Evolutionary conservation across 2,113 vertebrate genomes (phyloP).

Genomic region (Tragelaphus strepsiceros): DNA sequence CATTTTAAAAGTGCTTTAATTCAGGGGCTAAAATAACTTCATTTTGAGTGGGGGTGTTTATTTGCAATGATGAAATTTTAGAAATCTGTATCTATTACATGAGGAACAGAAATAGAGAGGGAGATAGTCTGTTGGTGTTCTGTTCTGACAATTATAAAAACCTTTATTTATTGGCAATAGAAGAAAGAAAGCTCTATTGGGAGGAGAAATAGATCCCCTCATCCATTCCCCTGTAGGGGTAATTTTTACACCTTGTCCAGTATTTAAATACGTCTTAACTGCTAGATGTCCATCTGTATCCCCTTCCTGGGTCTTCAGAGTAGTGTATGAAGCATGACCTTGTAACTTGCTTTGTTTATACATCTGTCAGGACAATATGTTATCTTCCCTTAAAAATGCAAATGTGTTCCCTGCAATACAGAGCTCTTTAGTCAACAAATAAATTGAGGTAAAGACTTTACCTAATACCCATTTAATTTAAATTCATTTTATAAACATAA

Average conservation of each 20-base stretch:
- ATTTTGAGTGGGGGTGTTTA: constrained; percentile 18
- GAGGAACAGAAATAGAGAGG: constrained; percentile 69
- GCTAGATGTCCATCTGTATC: constrained; percentile 81
- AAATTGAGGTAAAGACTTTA: constrained; percentile 86
- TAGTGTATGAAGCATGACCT: constrained; percentile 82
- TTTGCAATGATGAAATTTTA: constrained; percentile 67
- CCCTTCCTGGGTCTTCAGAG: constrained; percentile 80
- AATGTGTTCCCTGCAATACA: constrained; percentile 74
- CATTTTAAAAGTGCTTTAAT: background rate
- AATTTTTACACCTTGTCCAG: constrained; percentile 80
- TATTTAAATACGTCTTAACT: constrained; percentile 80
- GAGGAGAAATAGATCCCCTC: constrained; percentile 72
- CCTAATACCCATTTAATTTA: constrained; percentile 89
- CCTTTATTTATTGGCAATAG: constrained; percentile 77
- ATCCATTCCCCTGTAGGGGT: constrained; percentile 75
- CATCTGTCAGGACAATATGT: constrained; percentile 86
- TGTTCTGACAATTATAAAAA: constrained; percentile 76
- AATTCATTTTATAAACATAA: constrained; percentile 91
- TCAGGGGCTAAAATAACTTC: background rate
- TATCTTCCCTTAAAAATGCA: constrained; percentile 86
- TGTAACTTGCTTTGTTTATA: constrained; percentile 86
- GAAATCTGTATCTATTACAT: constrained; percentile 33
- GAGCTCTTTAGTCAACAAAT: constrained; percentile 86
- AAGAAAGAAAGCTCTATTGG: constrained; percentile 74
- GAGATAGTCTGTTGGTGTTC: constrained; percentile 72